Percentiles rank a stretch among this genome's conserved stretches.
Evolutionary conservation across 2,888 invertebrate genomes (phyloP).

Genomic region (Drymonia ruficornis): DNA sequence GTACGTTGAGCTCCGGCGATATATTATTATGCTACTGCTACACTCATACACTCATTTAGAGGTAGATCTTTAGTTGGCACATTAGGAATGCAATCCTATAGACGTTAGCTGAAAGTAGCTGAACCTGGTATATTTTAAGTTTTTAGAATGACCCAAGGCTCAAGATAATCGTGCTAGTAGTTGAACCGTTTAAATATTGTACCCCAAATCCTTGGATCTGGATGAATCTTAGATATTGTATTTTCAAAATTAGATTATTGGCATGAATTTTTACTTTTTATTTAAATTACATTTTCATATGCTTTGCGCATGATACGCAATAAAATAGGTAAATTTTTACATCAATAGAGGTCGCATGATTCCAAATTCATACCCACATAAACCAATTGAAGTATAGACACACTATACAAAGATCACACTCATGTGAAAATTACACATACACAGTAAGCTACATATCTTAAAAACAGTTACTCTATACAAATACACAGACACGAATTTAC

Average conservation of each 20-base stretch:
- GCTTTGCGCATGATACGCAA: constrained; percentile 51
- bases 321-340: constrained; percentile 14
- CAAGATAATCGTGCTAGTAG: neutral
- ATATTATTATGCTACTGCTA: constrained; percentile 60
- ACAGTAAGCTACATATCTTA: constrained; percentile 2
- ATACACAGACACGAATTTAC: constrained; percentile 57
- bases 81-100: constrained; percentile 33
- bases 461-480: constrained; percentile 30
- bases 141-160: neutral
- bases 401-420: constrained; percentile 30
- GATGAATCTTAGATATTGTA: neutral
- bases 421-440: constrained; percentile 25
- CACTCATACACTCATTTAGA: constrained; percentile 75
- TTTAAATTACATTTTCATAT: constrained; percentile 40
- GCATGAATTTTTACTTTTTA: constrained; percentile 25
- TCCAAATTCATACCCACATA: constrained; percentile 14
- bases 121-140: constrained; percentile 4
- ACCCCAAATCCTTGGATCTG: neutral
- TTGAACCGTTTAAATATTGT: neutral
- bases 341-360: constrained; percentile 30
- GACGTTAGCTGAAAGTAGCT: constrained; percentile 12
- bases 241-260: constrained; percentile 6
- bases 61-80: constrained; percentile 58
- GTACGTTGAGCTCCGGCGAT: constrained; percentile 83
- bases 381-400: neutral